phyloP scores from a whole-genome alignment of 2,888 invertebrate species.

The Eupithecia abbreviata region DNA sequence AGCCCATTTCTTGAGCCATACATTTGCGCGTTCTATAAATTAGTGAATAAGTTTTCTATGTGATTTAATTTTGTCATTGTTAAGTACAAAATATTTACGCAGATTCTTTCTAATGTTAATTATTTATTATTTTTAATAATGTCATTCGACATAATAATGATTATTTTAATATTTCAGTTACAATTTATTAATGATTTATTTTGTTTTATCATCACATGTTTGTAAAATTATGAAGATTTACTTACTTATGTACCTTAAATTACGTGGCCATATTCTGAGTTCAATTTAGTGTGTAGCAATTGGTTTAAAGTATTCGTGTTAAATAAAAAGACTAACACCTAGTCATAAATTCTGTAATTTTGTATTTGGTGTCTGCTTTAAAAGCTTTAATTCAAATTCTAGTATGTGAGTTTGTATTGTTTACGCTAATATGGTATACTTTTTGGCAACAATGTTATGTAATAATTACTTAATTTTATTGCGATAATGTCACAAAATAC shows the following conservation, averaged over 20 bases:
- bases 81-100: constrained; percentile 44
- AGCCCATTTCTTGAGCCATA: neutral
- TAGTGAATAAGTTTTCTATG: constrained; percentile 29
- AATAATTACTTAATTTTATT: neutral
- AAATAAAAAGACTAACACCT: constrained; percentile 62
- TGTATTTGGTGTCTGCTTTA: constrained; percentile 36
- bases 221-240: constrained; percentile 25
- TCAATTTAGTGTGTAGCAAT: constrained; percentile 40
- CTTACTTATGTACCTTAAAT: constrained; percentile 49
- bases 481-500: constrained; percentile 24
- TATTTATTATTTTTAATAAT: constrained; percentile 13
- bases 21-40: constrained; percentile 31
- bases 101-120: constrained; percentile 32
- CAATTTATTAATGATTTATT: constrained; percentile 34
- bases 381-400: constrained; percentile 27
- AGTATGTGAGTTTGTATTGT: constrained; percentile 6
- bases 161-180: constrained; percentile 39
- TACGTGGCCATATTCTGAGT: constrained; percentile 57
- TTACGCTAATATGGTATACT: neutral
- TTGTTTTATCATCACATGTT: constrained; percentile 37
- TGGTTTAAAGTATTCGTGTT: constrained; percentile 37
- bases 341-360: constrained; percentile 56
- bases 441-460: neutral
- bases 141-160: constrained; percentile 12
- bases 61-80: constrained; percentile 28